These are phyloP conservation scores for Gobio gobio DNA, from an alignment of 2,113 vertebrate genomes.

Conservation along the genomic window DNA sequence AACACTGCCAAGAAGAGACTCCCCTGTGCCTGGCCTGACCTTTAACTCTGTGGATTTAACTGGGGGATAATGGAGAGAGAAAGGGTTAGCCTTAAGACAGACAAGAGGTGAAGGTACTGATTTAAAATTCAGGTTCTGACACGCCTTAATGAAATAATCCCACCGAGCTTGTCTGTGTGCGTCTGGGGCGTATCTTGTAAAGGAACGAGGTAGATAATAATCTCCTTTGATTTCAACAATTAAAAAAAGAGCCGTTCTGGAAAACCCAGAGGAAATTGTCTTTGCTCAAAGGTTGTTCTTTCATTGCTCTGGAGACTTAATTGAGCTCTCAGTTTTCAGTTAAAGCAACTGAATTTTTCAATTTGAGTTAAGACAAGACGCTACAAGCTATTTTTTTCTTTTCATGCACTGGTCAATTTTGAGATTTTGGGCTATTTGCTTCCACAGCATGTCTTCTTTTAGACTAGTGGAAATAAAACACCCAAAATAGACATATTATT, in stretches of 20 bases:
- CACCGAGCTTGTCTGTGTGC: slow-evolving; percentile 19
- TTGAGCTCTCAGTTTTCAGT: not conserved
- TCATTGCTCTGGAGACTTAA: not conserved
- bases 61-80: slow-evolving; percentile 69
- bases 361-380: slow-evolving; percentile 3
- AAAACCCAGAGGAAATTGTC: slow-evolving; percentile 5
- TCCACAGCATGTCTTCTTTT: no score
- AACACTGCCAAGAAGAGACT: slow-evolving; percentile 53
- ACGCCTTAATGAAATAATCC: slow-evolving; percentile 47
- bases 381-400: not conserved
- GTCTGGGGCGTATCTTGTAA: slow-evolving; percentile 25
- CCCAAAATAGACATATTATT: no score
- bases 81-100: slow-evolving; percentile 40
- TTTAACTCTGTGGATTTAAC: slow-evolving; percentile 75
- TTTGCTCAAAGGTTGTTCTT: not conserved
- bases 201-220: slow-evolving; percentile 17
- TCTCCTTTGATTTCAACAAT: slow-evolving; percentile 34
- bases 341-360: not conserved
- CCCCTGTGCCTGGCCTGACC: slow-evolving; percentile 66
- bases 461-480: no score
- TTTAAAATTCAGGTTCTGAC: slow-evolving; percentile 40
- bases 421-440: no score
- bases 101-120: slow-evolving; percentile 24
- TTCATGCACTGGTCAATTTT: not conserved
- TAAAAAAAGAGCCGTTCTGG: not conserved